These are phyloP conservation scores for Drosophila tanythrix DNA, from an alignment of 2,888 invertebrate species.

Conservation along the genomic window DNA sequence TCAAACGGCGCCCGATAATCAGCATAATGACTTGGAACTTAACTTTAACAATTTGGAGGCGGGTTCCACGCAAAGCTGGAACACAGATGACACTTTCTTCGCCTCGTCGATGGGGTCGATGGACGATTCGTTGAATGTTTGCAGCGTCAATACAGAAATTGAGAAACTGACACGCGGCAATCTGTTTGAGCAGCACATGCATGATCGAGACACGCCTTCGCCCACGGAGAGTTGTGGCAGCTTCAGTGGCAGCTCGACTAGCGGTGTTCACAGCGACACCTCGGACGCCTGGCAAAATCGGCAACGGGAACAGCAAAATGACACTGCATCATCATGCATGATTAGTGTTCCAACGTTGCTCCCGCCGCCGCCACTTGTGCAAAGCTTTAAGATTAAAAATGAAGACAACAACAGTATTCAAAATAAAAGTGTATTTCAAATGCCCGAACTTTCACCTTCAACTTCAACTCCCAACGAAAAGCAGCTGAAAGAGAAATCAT, in stretches of 20 bases:
- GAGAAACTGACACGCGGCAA: slow-evolving; percentile 62
- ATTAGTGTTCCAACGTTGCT: slow-evolving; percentile 8
- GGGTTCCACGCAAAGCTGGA: slow-evolving; percentile 55
- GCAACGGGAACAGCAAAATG: slow-evolving; percentile 25
- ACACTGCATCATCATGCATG: slow-evolving; percentile 24
- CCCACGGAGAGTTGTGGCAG: slow-evolving; percentile 79
- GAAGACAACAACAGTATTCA: slow-evolving; percentile 41
- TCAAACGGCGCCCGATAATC: slow-evolving; percentile 24
- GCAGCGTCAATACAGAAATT: slow-evolving; percentile 70
- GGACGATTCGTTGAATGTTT: slow-evolving; percentile 67
- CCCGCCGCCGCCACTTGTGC: slow-evolving; percentile 2
- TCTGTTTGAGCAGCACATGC: slow-evolving; percentile 54
- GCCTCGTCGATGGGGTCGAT: slow-evolving; percentile 29
- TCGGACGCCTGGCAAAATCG: slow-evolving; percentile 59
- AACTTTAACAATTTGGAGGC: slow-evolving; percentile 49
- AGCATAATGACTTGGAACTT: slow-evolving; percentile 49
- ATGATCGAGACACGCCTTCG: slow-evolving; percentile 80
- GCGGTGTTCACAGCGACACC: slow-evolving; percentile 78
- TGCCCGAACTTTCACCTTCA: slow-evolving; percentile 6
- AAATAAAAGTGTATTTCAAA: slow-evolving; percentile 17
- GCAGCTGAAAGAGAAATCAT: slow-evolving; percentile 13
- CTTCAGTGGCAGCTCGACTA: slow-evolving; percentile 77
- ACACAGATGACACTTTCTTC: slow-evolving; percentile 40
- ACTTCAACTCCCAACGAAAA: slow-evolving; percentile 10
- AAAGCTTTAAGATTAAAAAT: slow-evolving; percentile 19